Conservation (phyloP, 2,113 vertebrate genomes). For the Sorex fumeus region DNA sequence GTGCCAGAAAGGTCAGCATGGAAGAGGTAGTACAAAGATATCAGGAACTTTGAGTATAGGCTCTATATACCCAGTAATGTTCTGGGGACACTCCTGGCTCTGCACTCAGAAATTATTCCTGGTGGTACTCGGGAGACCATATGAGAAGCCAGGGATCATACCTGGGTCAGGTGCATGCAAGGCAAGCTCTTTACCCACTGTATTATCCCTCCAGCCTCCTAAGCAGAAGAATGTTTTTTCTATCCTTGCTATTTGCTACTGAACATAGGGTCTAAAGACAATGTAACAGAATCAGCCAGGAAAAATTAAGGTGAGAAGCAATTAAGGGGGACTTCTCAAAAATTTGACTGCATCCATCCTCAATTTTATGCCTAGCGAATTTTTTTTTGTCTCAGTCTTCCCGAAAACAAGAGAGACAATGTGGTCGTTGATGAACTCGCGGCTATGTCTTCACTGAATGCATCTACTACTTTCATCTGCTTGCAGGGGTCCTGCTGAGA, state of each 20-base stretch:
- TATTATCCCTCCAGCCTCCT: no score
- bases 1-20: slow-evolving; percentile 31
- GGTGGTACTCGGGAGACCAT: no score
- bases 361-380: slow-evolving; percentile 48
- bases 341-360: not conserved
- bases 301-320: slow-evolving; percentile 18
- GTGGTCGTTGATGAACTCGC: not conserved
- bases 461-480: not conserved
- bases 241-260: not conserved
- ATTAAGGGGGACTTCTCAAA: slow-evolving; percentile 24
- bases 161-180: no score
- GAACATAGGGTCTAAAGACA: slow-evolving; percentile 5
- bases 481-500: slow-evolving; percentile 64
- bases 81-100: no score
- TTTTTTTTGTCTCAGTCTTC: slow-evolving; percentile 33
- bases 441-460: slow-evolving; percentile 34
- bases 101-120: no score
- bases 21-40: not conserved
- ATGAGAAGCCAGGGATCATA: no score
- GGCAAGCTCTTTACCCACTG: no score
- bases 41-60: not conserved
- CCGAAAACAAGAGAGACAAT: slow-evolving; percentile 37
- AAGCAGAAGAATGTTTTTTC: not conserved
- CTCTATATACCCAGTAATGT: not conserved
- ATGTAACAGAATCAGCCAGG: not conserved